These are phyloP conservation scores for Macrochelys suwanniensis DNA, from an alignment of 2,797 vertebrate genomes.

Conservation along the genomic window DNA sequence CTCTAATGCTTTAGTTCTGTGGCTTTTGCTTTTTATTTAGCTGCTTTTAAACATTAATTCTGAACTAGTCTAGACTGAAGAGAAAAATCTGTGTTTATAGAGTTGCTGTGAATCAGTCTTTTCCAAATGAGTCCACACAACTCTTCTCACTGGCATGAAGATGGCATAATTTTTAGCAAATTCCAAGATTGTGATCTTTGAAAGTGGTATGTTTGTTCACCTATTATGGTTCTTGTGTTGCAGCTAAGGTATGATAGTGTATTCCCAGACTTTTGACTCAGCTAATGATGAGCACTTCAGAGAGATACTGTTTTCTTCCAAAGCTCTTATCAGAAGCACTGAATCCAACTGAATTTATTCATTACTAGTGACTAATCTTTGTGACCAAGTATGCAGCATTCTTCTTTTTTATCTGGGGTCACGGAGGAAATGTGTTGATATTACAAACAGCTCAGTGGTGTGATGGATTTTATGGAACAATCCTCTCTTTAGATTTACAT, in stretches of 20 bases:
- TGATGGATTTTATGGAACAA: background rate
- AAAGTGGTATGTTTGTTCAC: background rate
- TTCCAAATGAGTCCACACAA: background rate
- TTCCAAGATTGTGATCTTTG: background rate
- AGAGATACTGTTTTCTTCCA: background rate
- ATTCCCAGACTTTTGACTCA: background rate
- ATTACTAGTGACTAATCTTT: accelerated
- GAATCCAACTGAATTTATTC: background rate
- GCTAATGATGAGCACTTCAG: background rate
- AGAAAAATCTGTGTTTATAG: slow-evolving; percentile 26
- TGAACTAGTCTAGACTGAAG: slow-evolving; percentile 3
- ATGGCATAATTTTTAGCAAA: background rate
- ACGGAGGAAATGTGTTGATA: background rate
- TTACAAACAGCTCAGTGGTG: background rate
- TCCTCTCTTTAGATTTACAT: background rate
- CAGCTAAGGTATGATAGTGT: background rate
- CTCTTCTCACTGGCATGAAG: background rate
- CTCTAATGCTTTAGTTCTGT: slow-evolving; percentile 4
- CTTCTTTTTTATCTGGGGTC: background rate
- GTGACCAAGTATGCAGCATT: background rate
- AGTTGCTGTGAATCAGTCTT: background rate
- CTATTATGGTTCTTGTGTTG: background rate
- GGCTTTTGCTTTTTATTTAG: slow-evolving; percentile 21
- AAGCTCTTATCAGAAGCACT: background rate
- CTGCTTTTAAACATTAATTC: slow-evolving; percentile 40